Percentiles rank a stretch among this genome's conserved stretches.
These are phyloP conservation scores for Hyla sarda DNA, from an alignment of 2,113 vertebrate genomes.

Conservation along the genomic window DNA sequence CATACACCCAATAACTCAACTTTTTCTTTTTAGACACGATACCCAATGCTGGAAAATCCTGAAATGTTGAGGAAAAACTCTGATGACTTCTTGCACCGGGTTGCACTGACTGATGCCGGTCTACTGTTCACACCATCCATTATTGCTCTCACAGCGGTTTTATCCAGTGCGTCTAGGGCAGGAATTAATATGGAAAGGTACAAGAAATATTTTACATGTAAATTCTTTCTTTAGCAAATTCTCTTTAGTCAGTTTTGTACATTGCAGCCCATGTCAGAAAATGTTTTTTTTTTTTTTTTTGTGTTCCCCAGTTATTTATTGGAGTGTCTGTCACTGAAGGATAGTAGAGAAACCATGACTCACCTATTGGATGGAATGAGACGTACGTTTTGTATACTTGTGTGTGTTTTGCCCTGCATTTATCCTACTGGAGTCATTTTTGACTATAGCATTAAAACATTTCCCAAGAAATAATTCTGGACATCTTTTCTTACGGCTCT, in stretches of 20 bases:
- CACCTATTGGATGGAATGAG: conserved; percentile 89
- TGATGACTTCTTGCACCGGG: conserved; percentile 91
- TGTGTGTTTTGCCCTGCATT: background rate
- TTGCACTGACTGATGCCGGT: conserved; percentile 85
- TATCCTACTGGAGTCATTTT: no score
- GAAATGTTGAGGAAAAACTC: conserved; percentile 89
- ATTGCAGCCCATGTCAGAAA: no score
- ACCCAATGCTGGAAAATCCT: conserved; percentile 87
- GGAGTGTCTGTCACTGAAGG: conserved; percentile 85
- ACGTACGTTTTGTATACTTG: conserved; percentile 76
- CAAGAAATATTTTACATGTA: background rate
- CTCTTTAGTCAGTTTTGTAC: background rate
- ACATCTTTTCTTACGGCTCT: no score
- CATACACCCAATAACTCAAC: background rate
- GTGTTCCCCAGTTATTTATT: conserved; percentile 92
- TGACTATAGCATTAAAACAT: no score
- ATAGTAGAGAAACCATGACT: conserved; percentile 76
- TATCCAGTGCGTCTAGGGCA: conserved; percentile 88
- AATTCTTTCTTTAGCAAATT: background rate
- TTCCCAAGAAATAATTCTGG: no score
- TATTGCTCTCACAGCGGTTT: conserved; percentile 87
- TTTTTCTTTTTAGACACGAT: conserved; percentile 80
- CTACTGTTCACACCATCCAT: conserved; percentile 90
- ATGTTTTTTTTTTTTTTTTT: conserved; percentile 33
- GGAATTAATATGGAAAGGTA: conserved; percentile 93